Evolutionary conservation across 30 jellyfish, hydroid and myxozoan species (phyloP).

Genomic region (Chrysaora quinquecirrha): DNA sequence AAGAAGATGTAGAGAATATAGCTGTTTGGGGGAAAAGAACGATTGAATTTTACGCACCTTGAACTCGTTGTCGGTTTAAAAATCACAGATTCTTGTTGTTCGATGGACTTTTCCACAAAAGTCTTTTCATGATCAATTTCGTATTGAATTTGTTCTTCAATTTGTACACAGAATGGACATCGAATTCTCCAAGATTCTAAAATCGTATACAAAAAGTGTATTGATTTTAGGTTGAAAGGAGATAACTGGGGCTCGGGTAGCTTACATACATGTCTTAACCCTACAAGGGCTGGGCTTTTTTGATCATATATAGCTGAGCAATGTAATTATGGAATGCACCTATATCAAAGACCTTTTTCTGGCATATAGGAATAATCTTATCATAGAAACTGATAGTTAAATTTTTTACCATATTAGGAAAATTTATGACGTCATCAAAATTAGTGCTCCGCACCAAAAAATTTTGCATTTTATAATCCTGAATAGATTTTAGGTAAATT

Average conservation of each 20-base stretch:
- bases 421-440: background rate
- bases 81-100: background rate
- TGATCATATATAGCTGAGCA: too few species aligned
- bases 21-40: background rate
- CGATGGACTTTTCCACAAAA: background rate
- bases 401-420: background rate
- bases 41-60: background rate
- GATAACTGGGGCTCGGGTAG: too few species aligned
- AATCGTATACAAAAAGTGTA: background rate
- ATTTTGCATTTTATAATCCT: background rate
- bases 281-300: too few species aligned
- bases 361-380: too few species aligned
- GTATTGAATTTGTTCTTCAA: background rate
- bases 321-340: too few species aligned
- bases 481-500: background rate
- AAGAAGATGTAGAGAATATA: background rate
- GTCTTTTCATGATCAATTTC: constrained; percentile 8
- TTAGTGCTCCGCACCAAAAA: too few species aligned
- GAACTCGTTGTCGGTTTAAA: background rate
- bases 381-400: too few species aligned
- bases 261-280: too few species aligned
- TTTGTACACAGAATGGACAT: background rate
- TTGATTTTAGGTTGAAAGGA: too few species aligned
- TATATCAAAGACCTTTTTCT: too few species aligned
- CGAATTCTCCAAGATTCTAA: background rate